phyloP scores from a whole-genome alignment of 53 echinoderm and acorn worm species.

The Echinarachnius parma region DNA sequence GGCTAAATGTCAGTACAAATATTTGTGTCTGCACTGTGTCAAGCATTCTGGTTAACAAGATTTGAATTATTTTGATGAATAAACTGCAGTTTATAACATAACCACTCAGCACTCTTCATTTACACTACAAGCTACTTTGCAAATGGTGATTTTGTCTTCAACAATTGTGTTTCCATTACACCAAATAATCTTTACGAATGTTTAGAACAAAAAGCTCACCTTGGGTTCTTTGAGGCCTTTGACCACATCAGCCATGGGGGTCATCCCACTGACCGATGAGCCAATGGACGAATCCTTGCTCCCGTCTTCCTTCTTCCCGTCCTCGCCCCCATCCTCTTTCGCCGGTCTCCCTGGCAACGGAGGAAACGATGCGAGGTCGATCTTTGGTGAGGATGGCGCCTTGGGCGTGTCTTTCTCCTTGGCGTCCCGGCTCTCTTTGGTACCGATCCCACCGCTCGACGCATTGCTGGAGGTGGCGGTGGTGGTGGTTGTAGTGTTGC shows the following conservation, averaged over 20 bases:
- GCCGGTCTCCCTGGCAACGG: conserved; percentile 82
- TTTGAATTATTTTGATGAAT: too few species aligned
- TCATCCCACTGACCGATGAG: conserved; percentile 51
- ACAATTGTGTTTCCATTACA: too few species aligned
- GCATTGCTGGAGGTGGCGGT: conserved; percentile 9
- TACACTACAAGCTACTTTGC: too few species aligned
- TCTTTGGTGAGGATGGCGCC: conserved; percentile 75
- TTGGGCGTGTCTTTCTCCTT: conserved; percentile 55
- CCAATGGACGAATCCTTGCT: conserved; percentile 60
- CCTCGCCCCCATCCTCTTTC: conserved; percentile 53
- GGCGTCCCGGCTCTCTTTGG: conserved; percentile 39
- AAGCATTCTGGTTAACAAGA: too few species aligned
- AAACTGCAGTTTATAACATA: too few species aligned
- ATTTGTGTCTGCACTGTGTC: too few species aligned
- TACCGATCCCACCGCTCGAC: conserved; percentile 3
- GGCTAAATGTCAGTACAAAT: too few species aligned
- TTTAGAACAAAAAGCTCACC: conserved; percentile 35
- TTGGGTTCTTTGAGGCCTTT: conserved; percentile 94
- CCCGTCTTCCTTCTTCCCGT: conserved; percentile 51
- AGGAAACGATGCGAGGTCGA: conserved; percentile 90
- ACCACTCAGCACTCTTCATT: too few species aligned
- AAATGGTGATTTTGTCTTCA: too few species aligned
- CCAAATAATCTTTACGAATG: neutral
- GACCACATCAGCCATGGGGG: conserved; percentile 92
- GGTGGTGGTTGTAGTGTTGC: neutral